phyloP scores from a whole-genome alignment of 2,113 vertebrate genomes.

The Ictidomys tridecemlineatus region DNA sequence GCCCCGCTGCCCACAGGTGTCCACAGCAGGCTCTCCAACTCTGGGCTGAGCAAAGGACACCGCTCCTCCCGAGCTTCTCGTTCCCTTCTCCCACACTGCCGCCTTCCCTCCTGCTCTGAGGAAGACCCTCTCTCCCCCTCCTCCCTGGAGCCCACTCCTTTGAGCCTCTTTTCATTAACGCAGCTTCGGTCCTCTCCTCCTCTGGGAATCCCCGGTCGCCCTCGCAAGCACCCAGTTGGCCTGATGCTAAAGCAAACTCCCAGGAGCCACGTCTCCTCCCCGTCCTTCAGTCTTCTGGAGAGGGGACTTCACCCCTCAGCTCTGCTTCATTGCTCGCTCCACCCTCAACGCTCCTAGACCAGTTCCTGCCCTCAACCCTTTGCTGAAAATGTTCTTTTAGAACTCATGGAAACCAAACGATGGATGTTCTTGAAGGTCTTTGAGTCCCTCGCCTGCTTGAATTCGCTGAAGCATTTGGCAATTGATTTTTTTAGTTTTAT shows the following conservation, averaged over 20 bases:
- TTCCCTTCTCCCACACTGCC: not conserved
- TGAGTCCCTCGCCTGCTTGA: not conserved
- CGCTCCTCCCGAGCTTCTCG: not conserved
- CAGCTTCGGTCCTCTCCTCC: not conserved
- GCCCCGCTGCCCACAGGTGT: not conserved
- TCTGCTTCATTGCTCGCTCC: not conserved
- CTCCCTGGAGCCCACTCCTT: not conserved
- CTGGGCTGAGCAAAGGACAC: not conserved
- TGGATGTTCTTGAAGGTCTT: not conserved
- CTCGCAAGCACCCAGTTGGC: not conserved
- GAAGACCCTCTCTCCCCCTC: not conserved
- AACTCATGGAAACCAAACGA: not conserved
- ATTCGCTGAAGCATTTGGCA: constrained; percentile 35
- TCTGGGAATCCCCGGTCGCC: not conserved
- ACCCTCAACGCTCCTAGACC: not conserved
- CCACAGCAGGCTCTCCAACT: not conserved
- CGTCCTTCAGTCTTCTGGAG: not conserved
- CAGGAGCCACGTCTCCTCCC: too few species aligned
- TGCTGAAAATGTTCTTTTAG: not conserved
- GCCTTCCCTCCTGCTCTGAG: too few species aligned
- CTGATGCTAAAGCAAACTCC: not conserved
- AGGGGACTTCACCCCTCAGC: not conserved
- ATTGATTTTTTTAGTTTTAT: constrained; percentile 11
- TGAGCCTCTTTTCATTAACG: not conserved
- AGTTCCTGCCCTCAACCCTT: not conserved